Evolutionary conservation across 2,113 vertebrate species (phyloP), one percentile per base, ranked within the genome.

Genomic region (Hepsetus odoe): DNA sequence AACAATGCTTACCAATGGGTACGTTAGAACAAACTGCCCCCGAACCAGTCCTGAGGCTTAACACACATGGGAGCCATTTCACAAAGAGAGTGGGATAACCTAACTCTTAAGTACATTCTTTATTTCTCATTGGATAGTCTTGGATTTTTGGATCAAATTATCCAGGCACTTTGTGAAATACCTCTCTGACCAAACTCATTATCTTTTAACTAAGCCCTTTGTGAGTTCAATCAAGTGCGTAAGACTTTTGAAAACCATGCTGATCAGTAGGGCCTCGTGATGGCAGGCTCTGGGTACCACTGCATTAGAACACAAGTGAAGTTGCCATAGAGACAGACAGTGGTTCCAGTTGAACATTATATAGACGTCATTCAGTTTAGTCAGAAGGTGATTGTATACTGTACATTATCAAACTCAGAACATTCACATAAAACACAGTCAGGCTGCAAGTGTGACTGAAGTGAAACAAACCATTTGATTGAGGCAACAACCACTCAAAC

Each of bases 401-500:
- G 72, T 72, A 79, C 65, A 53, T 53, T 55, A 72, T 59, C 51
- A 70, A 70, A 74, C 16, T 73, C 5, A 72, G 65, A 74, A 79
- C 32, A 58, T 68, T 74, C 64, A 53, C 30, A 74, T 32, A 64
- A 70, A 61, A 65, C 33, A 59, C 68, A 59, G 46, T 65, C 44
- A 32, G 28, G n/a, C 18, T 30, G 67, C 66, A 51, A 51, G 35
- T 62, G 56, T 72, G 59, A 79, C 42, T 20, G 26, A 72, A 30
- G 32, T 9, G 1, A 77, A 64, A 66, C 65, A 55, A 82, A 72
- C 66, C 81, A 85, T 90, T 84, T 86, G 82, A 73, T 85, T 86
- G 20, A 76, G 46, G 18, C 64, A 51, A 20, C 46, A 44, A 26
- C 74, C 70, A 35, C 76, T 82, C 53, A 35, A 77, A 74, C 55